These are phyloP conservation scores for Carassius gibelio DNA, from an alignment of 2,113 vertebrate species.

Conservation along the genomic window DNA sequence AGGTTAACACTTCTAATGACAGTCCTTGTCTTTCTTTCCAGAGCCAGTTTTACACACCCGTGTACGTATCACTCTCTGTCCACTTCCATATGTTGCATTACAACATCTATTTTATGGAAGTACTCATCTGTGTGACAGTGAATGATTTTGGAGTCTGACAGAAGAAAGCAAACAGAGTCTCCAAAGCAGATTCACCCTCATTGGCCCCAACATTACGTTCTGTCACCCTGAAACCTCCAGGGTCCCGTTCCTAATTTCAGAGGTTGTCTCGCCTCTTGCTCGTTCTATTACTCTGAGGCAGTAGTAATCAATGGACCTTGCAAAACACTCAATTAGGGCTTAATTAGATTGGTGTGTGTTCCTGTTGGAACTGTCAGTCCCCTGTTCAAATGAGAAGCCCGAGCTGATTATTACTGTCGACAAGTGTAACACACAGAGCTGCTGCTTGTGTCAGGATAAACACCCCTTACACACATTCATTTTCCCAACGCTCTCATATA, in stretches of 20 bases:
- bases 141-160: constrained; percentile 19
- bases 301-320: constrained; percentile 77
- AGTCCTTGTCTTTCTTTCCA: no score
- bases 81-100: not conserved
- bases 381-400: constrained; percentile 64
- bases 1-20: not conserved
- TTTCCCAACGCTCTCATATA: no score
- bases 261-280: constrained; percentile 59
- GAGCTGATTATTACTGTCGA: constrained; percentile 66
- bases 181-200: constrained; percentile 54
- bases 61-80: constrained; percentile 51
- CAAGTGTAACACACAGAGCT: constrained; percentile 62
- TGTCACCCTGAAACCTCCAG: constrained; percentile 57
- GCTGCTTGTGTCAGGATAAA: constrained; percentile 49
- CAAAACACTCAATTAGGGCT: constrained; percentile 69
- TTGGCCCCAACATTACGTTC: constrained; percentile 58
- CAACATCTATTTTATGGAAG: not conserved
- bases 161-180: not conserved
- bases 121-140: no score
- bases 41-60: constrained; percentile 17
- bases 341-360: constrained; percentile 73
- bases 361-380: constrained; percentile 53
- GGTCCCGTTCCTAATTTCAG: constrained; percentile 65
- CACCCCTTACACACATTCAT: not conserved
- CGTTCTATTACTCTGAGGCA: constrained; percentile 61